These are phyloP conservation scores for Epiblema foenella DNA, from an alignment of 2,888 invertebrate genomes.

Conservation along the genomic window DNA sequence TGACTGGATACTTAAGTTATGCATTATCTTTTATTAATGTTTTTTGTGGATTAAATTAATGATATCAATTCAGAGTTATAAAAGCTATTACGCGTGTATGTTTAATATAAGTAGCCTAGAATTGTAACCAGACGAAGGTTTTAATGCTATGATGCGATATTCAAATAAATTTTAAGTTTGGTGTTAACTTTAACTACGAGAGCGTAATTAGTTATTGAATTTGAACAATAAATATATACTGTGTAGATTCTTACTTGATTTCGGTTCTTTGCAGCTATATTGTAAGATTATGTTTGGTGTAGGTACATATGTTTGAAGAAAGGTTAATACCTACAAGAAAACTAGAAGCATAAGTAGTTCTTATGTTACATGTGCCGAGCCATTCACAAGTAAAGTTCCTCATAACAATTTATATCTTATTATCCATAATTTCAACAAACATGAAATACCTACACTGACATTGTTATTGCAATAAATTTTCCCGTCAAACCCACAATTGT, in stretches of 20 bases:
- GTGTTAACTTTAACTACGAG: no score
- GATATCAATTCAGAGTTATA: neutral
- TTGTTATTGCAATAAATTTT: conserved; percentile 32
- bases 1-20: conserved; percentile 13
- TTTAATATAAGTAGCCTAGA: no score
- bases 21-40: neutral
- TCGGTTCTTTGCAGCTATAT: no score
- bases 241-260: no score
- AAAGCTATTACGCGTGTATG: neutral
- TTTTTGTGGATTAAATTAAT: neutral
- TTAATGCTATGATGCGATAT: no score
- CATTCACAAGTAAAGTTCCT: neutral
- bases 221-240: no score
- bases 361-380: neutral
- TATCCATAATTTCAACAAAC: neutral
- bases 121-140: no score
- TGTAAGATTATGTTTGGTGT: no score
- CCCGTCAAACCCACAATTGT: conserved; percentile 39
- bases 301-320: no score
- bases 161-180: no score
- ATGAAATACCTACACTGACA: neutral
- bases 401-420: neutral
- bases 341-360: neutral
- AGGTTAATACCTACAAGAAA: no score
- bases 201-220: no score